Percentiles rank a stretch among this genome's conserved stretches.
Evolutionary conservation across 2,888 invertebrate genomes (phyloP).

Genomic region (Phymatocera aterrima): DNA sequence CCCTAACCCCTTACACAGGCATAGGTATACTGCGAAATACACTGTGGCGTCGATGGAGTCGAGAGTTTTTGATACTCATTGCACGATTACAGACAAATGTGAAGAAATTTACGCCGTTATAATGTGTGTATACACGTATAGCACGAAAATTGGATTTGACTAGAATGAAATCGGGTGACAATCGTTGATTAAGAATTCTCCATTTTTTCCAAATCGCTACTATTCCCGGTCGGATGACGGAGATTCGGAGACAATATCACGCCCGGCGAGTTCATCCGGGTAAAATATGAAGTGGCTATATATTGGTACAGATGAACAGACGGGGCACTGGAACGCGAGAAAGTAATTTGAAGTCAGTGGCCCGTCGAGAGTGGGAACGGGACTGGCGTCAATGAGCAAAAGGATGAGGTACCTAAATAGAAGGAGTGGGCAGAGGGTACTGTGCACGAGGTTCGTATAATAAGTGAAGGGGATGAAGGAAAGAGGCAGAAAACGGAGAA

Average conservation of each 20-base stretch:
- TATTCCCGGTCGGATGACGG: too few species aligned
- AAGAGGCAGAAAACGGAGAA: slow-evolving; percentile 47
- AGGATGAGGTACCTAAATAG: slow-evolving; percentile 17
- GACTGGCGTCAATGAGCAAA: slow-evolving; percentile 24
- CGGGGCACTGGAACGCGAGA: slow-evolving; percentile 23
- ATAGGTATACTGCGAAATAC: background rate
- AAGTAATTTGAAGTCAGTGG: slow-evolving; percentile 42
- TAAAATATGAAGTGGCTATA: background rate
- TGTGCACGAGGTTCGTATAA: background rate
- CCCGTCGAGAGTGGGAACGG: slow-evolving; percentile 11
- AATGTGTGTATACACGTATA: too few species aligned
- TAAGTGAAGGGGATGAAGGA: background rate
- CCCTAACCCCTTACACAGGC: background rate
- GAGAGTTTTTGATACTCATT: background rate
- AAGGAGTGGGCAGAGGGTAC: slow-evolving; percentile 23
- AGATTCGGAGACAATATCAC: background rate
- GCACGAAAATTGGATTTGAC: too few species aligned
- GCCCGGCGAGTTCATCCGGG: background rate
- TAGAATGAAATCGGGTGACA: too few species aligned
- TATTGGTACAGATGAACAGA: background rate
- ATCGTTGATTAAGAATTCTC: too few species aligned
- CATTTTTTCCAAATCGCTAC: too few species aligned
- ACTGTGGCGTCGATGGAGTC: background rate
- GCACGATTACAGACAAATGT: too few species aligned
- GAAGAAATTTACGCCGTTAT: too few species aligned